A percentile compares a stretch with the other conserved stretches of the same genome.
Conservation (phyloP, 1,140 invertebrate species). For the Pollicipes pollicipes region DNA sequence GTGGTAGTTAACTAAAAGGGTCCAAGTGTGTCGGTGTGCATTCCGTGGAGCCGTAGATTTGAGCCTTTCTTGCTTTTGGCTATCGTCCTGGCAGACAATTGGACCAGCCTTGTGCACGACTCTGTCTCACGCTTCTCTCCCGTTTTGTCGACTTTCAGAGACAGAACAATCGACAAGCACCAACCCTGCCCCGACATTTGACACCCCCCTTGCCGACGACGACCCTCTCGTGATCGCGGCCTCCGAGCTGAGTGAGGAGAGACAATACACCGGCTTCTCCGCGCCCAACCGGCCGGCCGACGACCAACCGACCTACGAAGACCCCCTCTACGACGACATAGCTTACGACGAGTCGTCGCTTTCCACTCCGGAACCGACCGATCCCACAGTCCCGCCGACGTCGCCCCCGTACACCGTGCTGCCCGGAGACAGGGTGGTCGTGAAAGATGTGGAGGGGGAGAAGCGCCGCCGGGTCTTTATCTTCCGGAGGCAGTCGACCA, state of each 20-base stretch:
- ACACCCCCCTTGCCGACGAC: neutral
- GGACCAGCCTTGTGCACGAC: neutral
- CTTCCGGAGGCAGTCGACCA: neutral
- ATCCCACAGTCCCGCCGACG: neutral
- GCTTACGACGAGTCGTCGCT: neutral
- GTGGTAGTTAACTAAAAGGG: no score
- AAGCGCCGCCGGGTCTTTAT: neutral
- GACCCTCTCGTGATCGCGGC: neutral
- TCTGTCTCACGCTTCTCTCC: neutral
- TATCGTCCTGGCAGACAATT: neutral
- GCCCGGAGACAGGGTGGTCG: neutral
- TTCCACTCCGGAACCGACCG: no score
- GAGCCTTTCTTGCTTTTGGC: neutral
- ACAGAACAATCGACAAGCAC: neutral
- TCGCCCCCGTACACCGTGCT: neutral
- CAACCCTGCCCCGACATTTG: neutral
- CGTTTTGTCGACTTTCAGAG: neutral
- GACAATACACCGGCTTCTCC: no score
- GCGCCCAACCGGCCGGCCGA: neutral
- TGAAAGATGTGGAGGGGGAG: neutral
- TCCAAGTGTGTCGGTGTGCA: no score
- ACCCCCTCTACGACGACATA: neutral
- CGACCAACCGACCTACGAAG: neutral
- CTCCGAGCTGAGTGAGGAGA: no score
- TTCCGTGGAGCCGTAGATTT: no score